phyloP scores from a whole-genome alignment of 2,888 invertebrate genomes.

The Onthophagus sagittarius region DNA sequence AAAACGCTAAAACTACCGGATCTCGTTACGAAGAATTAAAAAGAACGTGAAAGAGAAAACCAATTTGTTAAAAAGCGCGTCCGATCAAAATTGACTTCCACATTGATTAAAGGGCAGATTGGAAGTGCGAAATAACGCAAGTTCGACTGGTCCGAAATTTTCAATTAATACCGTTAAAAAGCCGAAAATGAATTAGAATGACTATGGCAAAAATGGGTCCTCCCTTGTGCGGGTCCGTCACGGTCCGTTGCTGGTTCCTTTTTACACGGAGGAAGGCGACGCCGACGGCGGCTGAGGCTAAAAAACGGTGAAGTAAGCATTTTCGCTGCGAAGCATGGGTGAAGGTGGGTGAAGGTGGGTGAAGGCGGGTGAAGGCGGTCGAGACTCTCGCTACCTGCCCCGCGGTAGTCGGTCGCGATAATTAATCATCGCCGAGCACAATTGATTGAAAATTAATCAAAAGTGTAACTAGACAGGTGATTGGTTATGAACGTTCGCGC shows the following conservation, averaged over 20 bases:
- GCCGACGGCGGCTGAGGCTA: not conserved
- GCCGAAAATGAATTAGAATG: slow-evolving; percentile 22
- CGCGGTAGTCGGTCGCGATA: slow-evolving; percentile 39
- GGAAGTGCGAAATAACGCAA: slow-evolving; percentile 22
- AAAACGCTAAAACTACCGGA: too few species aligned
- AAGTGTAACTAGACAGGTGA: slow-evolving; percentile 52
- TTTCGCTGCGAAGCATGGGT: slow-evolving; percentile 16
- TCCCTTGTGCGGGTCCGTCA: slow-evolving; percentile 6
- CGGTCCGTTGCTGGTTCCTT: slow-evolving; percentile 2
- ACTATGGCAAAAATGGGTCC: slow-evolving; percentile 18
- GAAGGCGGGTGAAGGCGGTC: slow-evolving; percentile 22
- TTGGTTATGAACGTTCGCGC: slow-evolving; percentile 49
- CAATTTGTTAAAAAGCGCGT: too few species aligned
- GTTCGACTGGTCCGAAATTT: slow-evolving; percentile 12
- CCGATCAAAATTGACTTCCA: too few species aligned
- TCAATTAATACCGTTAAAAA: slow-evolving; percentile 20
- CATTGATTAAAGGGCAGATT: slow-evolving; percentile 12
- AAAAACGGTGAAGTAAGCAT: slow-evolving; percentile 23
- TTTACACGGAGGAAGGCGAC: not conserved
- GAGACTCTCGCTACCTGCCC: slow-evolving; percentile 32
- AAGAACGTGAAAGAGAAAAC: too few species aligned
- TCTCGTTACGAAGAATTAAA: too few species aligned
- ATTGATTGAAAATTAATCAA: slow-evolving; percentile 52
- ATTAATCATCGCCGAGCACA: slow-evolving; percentile 47
- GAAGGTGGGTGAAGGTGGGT: slow-evolving; percentile 25